Conservation (phyloP, 1,140 invertebrate genomes). For the Limonius californicus region DNA sequence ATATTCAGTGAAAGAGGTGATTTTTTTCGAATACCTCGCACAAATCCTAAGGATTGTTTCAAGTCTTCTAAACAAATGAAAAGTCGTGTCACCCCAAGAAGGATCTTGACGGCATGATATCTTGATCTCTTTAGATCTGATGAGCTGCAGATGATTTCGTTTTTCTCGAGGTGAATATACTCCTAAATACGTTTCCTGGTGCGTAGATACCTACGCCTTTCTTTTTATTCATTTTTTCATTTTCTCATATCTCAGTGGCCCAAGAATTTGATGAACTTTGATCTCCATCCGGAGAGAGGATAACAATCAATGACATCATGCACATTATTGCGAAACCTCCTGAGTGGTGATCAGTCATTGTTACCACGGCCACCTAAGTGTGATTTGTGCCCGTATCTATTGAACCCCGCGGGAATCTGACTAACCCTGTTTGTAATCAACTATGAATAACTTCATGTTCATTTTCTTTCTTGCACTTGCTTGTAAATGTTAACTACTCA, state of each 20-base stretch:
- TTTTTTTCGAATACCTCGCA: too few relatives aligned
- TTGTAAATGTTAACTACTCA: background rate
- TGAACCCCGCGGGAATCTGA: background rate
- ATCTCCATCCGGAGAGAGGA: background rate
- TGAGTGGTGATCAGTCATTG: conserved; percentile 4
- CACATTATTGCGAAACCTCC: background rate
- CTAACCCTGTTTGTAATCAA: background rate
- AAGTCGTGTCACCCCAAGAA: conserved; percentile 3
- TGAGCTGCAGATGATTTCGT: conserved; percentile 11
- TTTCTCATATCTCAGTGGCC: background rate
- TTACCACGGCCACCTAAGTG: conserved; percentile 1
- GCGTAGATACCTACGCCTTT: too few relatives aligned
- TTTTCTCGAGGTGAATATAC: background rate
- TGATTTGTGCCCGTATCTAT: conserved; percentile 11
- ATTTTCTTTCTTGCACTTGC: background rate
- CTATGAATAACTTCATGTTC: background rate
- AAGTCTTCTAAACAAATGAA: conserved; percentile 11
- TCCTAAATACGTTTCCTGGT: background rate
- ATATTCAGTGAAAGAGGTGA: background rate
- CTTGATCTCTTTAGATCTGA: conserved; percentile 10
- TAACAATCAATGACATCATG: background rate
- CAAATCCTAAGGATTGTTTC: background rate
- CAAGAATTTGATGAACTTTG: background rate
- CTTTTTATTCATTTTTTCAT: background rate
- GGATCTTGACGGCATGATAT: background rate